A percentile compares a stretch with the other conserved stretches of the same genome.
These are phyloP conservation scores for Lota lota DNA, from an alignment of 2,113 vertebrate species.

Conservation along the genomic window DNA sequence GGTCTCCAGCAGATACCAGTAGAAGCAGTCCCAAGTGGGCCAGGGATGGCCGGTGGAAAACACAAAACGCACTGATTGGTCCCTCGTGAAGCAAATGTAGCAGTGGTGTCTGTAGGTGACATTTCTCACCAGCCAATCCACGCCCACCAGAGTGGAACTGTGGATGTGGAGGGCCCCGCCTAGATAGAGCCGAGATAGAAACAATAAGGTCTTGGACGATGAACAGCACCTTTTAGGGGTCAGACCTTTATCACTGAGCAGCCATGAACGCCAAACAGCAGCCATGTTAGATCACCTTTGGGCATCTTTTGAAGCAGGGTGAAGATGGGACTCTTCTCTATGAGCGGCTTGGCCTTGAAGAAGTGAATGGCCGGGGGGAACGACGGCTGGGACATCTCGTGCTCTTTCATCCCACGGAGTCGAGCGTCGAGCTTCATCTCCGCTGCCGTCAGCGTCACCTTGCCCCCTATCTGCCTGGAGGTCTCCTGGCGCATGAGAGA, in stretches of 20 bases:
- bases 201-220: no score
- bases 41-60: slow-evolving; percentile 76
- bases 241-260: no score
- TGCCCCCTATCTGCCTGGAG: slow-evolving; percentile 71
- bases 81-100: slow-evolving; percentile 81
- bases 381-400: slow-evolving; percentile 65
- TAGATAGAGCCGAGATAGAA: slow-evolving; percentile 34
- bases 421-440: slow-evolving; percentile 72
- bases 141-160: slow-evolving; percentile 72
- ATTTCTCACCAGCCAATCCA: slow-evolving; percentile 86
- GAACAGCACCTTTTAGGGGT: no score
- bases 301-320: slow-evolving; percentile 85
- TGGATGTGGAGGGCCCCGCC: slow-evolving; percentile 87
- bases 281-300: slow-evolving; percentile 77
- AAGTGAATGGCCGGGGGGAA: slow-evolving; percentile 87
- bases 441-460: slow-evolving; percentile 56
- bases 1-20: slow-evolving; percentile 78
- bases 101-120: slow-evolving; percentile 85
- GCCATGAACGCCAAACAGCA: no score
- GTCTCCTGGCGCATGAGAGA: slow-evolving; percentile 73
- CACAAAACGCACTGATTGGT: slow-evolving; percentile 69
- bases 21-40: slow-evolving; percentile 66
- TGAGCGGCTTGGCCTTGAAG: slow-evolving; percentile 79
- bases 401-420: slow-evolving; percentile 74
- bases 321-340: slow-evolving; percentile 80